Conservation (phyloP, 2,113 vertebrate species). For the Neopipo cinnamomea region DNA sequence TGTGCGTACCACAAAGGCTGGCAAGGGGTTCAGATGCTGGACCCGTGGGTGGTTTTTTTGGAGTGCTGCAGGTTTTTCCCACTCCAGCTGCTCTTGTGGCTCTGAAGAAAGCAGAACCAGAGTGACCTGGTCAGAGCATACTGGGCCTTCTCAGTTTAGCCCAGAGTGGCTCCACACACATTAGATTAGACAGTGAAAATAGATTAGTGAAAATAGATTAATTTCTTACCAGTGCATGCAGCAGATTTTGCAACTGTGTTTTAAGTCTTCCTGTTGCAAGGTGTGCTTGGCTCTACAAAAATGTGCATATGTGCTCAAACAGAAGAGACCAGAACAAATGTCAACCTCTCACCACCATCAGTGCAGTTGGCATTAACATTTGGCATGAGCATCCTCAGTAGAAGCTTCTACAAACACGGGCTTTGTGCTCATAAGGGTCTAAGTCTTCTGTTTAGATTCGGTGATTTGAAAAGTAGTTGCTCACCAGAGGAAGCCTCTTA, state of each 20-base stretch:
- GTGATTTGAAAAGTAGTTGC: neutral
- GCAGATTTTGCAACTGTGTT: neutral
- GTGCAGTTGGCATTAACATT: neutral
- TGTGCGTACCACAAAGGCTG: neutral
- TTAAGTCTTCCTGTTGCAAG: neutral
- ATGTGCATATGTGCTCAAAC: accelerated
- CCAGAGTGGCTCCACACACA: too few species aligned
- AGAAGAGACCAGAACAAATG: neutral
- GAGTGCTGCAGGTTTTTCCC: neutral
- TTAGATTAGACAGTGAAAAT: neutral
- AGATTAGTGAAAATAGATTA: neutral
- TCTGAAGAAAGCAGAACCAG: neutral
- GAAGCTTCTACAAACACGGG: neutral
- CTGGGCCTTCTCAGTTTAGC: neutral
- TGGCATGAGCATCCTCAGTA: neutral
- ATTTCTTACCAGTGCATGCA: neutral
- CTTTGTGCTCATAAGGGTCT: neutral
- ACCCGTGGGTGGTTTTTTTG: neutral
- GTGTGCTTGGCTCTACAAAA: neutral
- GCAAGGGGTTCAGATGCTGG: neutral
- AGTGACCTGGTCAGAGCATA: neutral
- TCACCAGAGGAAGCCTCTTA: neutral
- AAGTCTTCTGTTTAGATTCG: neutral
- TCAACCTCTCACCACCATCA: neutral
- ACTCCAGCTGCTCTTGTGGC: neutral